Conservation (phyloP, 2,113 vertebrate genomes). For the Sylvilagus bachmani region DNA sequence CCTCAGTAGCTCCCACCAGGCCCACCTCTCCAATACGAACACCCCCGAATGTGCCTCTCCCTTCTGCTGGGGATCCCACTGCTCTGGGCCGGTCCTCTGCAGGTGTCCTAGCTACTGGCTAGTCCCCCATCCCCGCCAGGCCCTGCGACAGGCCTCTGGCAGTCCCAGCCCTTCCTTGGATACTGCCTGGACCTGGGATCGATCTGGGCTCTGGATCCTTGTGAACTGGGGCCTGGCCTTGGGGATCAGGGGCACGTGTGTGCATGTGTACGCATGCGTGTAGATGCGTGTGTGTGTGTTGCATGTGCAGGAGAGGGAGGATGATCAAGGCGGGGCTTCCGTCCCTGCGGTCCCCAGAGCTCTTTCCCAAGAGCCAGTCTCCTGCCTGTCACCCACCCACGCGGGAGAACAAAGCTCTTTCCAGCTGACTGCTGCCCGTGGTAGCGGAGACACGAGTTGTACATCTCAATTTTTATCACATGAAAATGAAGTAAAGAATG, state of each 20-base stretch:
- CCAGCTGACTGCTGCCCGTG: conserved; percentile 72
- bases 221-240: neutral
- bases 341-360: neutral
- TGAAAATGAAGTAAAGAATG: conserved; percentile 76
- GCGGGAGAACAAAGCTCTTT: conserved; percentile 74
- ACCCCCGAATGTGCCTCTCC: neutral
- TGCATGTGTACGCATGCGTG: neutral
- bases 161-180: neutral
- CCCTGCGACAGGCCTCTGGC: neutral
- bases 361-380: conserved; percentile 64
- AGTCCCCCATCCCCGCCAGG: neutral
- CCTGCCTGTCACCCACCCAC: conserved; percentile 48
- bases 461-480: conserved; percentile 84
- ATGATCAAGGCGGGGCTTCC: conserved; percentile 25
- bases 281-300: too few relatives aligned
- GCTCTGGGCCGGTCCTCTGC: neutral
- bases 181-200: neutral
- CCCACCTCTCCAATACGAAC: neutral
- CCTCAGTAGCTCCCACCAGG: neutral
- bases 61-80: neutral
- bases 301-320: neutral
- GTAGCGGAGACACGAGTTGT: conserved; percentile 74
- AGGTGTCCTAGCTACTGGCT: neutral
- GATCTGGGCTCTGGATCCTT: neutral
- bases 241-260: neutral